phyloP scores from a whole-genome alignment of 2,888 invertebrate species.

The Lamellibrachia columna region DNA sequence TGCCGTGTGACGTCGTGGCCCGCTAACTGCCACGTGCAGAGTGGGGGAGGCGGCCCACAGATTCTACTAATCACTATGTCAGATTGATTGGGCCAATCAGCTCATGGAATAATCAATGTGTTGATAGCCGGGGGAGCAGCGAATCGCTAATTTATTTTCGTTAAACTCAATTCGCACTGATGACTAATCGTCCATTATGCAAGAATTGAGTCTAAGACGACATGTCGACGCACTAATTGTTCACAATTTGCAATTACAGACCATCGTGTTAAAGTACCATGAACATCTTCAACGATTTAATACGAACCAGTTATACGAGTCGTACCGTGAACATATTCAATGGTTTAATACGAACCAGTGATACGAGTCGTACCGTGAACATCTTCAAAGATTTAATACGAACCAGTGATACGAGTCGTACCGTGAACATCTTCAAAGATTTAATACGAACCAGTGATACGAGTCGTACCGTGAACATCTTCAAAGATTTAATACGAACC shows the following conservation, averaged over 20 bases:
- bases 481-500: neutral
- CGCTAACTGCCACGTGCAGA: neutral
- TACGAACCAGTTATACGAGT: neutral
- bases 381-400: neutral
- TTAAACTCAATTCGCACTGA: slow-evolving; percentile 2
- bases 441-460: neutral
- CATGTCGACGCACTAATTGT: neutral
- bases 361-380: neutral
- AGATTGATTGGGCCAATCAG: neutral
- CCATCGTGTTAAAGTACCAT: neutral
- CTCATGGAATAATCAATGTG: neutral
- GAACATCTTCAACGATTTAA: neutral
- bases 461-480: neutral
- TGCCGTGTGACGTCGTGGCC: neutral
- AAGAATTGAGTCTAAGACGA: neutral
- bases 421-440: neutral
- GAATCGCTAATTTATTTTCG: neutral
- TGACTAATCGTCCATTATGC: neutral
- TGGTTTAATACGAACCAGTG: neutral
- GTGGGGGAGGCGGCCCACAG: neutral
- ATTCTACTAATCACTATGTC: neutral
- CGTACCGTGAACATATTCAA: neutral
- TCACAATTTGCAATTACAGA: neutral
- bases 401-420: neutral
- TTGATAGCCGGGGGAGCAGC: neutral